Percentiles rank a stretch among this genome's conserved stretches.
phyloP scores from a whole-genome alignment of 2,888 invertebrate species.

The Galeopsomyia nigrocyanea region DNA sequence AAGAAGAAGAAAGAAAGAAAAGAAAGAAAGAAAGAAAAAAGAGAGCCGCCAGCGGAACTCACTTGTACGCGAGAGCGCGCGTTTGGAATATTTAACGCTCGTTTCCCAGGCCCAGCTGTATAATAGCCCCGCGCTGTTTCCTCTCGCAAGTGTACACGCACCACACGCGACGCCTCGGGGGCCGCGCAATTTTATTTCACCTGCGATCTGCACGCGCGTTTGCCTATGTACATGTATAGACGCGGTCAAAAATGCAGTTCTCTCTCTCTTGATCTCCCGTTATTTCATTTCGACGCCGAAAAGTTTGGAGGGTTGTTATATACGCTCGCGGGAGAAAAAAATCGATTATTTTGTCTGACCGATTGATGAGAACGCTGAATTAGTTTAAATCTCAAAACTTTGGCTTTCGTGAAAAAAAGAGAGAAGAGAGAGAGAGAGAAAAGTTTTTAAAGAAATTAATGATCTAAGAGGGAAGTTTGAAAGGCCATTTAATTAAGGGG shows the following conservation, averaged over 20 bases:
- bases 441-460: constrained; percentile 37
- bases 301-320: too few species aligned
- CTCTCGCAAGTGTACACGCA: constrained; percentile 1
- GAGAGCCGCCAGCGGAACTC: constrained; percentile 11
- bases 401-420: too few species aligned
- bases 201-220: background rate
- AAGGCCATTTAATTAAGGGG: constrained; percentile 28
- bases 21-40: constrained; percentile 7
- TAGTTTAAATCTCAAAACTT: constrained; percentile 19
- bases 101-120: constrained; percentile 11
- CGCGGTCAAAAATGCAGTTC: background rate
- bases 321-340: background rate
- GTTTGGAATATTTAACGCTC: constrained; percentile 45
- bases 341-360: background rate
- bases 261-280: background rate
- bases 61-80: constrained; percentile 22
- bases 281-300: background rate
- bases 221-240: background rate
- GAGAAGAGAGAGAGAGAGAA: background rate
- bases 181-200: background rate
- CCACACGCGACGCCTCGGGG: background rate
- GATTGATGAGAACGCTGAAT: constrained; percentile 11
- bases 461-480: constrained; percentile 33
- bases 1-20: background rate
- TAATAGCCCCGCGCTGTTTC: constrained; percentile 26